Evolutionary conservation across 2,113 vertebrate genomes (phyloP), one percentile per base, ranked within the genome.

Genomic region (Sinocyclocheilus anophthalmus): DNA sequence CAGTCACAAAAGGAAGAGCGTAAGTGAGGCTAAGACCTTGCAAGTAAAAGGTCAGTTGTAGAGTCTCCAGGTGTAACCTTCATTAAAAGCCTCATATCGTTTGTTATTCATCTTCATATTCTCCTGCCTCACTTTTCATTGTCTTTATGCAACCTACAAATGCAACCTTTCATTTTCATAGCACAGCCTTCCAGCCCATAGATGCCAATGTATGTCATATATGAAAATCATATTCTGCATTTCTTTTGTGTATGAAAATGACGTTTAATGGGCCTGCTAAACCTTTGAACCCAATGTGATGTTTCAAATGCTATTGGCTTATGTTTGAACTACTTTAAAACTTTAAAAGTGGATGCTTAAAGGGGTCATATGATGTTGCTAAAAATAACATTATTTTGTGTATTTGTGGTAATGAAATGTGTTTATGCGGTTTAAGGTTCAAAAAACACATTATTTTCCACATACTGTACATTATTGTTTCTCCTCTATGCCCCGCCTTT

Each of bases 1-100:
- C 42, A 53, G 59, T 9, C 67, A 67, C 39, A 88, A 63, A 61
- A 86, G 88, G 85, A 88, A 86, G 87, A 82, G 53, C 16, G 50
- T 20, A n/a, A 45, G 33, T 26, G 24, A 53, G 81, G 80, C 39
- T 30, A 18, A 75, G 48, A 55, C 77, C 59, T 78, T 50, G 65
- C 48, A 22, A 75, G 16, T 81, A 85, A 48, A 45, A 26, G 3
- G 5, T 67, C 24, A 5, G 6, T n/a, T 57, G 59, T 26, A 84
- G 75, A 50, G 26, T 42, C 7, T 78, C 16, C 65, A 20, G 9
- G 81, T 50, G 20, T 65, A 67, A 8, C 9, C 50, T 20, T 78
- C 2, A 33, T 55, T 57, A 30, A 55, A 39, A 75, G 12, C 5
- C 53, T 37, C 18, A 78, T 78, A 37, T 80, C 55, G 16, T 61